phyloP scores from a whole-genome alignment of 2,113 vertebrate species.

The Pitta sordida region DNA sequence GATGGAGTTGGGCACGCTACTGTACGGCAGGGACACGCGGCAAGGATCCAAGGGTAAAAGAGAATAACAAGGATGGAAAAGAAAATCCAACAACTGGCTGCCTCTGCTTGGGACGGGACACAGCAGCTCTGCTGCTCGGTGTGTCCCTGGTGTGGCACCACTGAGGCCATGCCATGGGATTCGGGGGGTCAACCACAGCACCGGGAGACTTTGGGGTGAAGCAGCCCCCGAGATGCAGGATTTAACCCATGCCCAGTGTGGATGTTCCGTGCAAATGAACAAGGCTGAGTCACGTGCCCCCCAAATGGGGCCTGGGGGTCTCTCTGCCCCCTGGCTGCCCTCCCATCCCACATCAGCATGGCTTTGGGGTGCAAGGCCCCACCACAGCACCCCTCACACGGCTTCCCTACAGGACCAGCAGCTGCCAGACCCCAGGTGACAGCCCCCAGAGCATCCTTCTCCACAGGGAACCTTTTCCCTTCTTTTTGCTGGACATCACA shows the following conservation, averaged over 20 bases:
- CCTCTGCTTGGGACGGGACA: rapidly evolving
- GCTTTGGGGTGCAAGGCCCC: neutral
- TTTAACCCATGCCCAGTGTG: neutral
- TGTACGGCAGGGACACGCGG: rapidly evolving
- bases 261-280: neutral
- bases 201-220: rapidly evolving
- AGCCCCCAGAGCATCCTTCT: neutral
- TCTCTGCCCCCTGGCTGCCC: neutral
- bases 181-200: neutral
- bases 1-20: neutral
- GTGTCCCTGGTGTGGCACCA: neutral
- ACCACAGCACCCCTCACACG: no score
- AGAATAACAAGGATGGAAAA: neutral
- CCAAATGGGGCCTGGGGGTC: neutral
- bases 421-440: neutral
- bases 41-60: neutral
- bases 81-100: neutral
- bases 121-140: neutral
- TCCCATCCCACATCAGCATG: neutral
- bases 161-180: rapidly evolving
- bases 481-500: neutral
- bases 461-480: rapidly evolving
- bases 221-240: rapidly evolving
- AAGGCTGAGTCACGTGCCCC: rapidly evolving
- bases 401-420: rapidly evolving